These are phyloP conservation scores for Rhinolophus sinicus DNA, from an alignment of 2,113 vertebrate species.

Conservation along the genomic window DNA sequence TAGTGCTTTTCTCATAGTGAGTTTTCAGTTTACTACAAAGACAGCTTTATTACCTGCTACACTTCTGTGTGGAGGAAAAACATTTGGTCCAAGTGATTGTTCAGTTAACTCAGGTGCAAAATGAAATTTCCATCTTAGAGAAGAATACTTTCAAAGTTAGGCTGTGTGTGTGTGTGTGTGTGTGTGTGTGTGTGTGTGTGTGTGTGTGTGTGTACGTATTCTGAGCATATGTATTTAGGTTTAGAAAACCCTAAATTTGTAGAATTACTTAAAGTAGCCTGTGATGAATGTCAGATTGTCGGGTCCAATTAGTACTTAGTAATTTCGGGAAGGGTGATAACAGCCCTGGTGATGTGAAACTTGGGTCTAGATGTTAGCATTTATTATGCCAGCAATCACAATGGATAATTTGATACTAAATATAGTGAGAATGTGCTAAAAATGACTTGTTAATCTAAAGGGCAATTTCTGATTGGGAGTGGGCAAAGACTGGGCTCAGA, in stretches of 20 bases:
- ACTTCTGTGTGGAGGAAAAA: constrained; percentile 57
- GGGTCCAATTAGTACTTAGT: constrained; percentile 22
- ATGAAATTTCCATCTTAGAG: constrained; percentile 57
- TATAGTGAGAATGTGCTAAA: constrained; percentile 16
- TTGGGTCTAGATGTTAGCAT: not conserved
- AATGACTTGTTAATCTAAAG: constrained; percentile 35
- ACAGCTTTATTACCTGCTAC: constrained; percentile 74
- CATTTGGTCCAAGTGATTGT: constrained; percentile 29
- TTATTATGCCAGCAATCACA: not conserved
- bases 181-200: not conserved
- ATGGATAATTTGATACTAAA: constrained; percentile 30
- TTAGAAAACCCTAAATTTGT: not conserved
- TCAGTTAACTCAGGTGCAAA: constrained; percentile 67
- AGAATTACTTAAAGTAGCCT: constrained; percentile 8
- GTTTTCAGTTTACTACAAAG: constrained; percentile 74
- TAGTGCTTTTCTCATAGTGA: constrained; percentile 71
- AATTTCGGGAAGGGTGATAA: not conserved
- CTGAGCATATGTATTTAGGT: not conserved
- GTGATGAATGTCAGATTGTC: not conserved
- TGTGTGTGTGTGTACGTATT: not conserved
- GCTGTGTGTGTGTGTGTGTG: too few relatives aligned
- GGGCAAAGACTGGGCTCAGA: not conserved
- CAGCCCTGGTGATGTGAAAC: not conserved
- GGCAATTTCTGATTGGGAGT: not conserved
- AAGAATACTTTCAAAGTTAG: constrained; percentile 3